Base-by-base conservation (phyloP, 1,140 invertebrate genomes). In the Augochlora pura region DNA sequence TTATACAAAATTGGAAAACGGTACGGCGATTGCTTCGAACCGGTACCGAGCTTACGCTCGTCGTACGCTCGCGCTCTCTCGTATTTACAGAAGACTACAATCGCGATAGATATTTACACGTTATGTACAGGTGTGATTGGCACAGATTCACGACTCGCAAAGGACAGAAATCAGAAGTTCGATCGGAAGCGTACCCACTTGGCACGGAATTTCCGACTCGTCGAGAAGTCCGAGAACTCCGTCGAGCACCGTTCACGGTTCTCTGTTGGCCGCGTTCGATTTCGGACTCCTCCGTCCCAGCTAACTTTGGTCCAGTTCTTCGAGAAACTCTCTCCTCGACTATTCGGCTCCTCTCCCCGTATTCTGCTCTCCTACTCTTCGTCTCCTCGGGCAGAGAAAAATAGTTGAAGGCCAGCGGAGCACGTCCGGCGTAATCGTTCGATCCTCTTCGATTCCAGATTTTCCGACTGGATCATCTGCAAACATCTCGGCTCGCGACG, bases 1-100 rank as follows among this genome's bases (percentile, higher is more conserved):
- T 91, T 91, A 90, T 92, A 92, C 90, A 92, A 90, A 91, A 91
- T 81, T 86, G 85, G 81, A 86, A 85, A 83, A 67, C 78, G 65
- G 65, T 16, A 52, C 49, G 4, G 14, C 57, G 66, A 27, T 0
- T n/a, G 67, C 0, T 38, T 18, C 21, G 9, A 46, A 27, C 52
- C n/a, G 7, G 38, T 12, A 9, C 52, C 49, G 9, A 14, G 10
- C 32, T 12, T 39, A 59, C 60, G 25, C 39, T 57, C n/a, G 27
- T 18, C 5, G 64, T 62, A 27, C 25, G 16, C 38, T 64, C 8
- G 42, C 12, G 32, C 32, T 32, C 32, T 32, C 32, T 32, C 32
- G 32, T 46, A 46, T 46, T 46, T 46, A 46, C 42, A 46, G 10
- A 46, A 4, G 32, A 32, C 32, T 32, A 32, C 32, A 4, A 1